phyloP scores from a whole-genome alignment of 1,140 invertebrate genomes.

The Drosophila nigrodunni region DNA sequence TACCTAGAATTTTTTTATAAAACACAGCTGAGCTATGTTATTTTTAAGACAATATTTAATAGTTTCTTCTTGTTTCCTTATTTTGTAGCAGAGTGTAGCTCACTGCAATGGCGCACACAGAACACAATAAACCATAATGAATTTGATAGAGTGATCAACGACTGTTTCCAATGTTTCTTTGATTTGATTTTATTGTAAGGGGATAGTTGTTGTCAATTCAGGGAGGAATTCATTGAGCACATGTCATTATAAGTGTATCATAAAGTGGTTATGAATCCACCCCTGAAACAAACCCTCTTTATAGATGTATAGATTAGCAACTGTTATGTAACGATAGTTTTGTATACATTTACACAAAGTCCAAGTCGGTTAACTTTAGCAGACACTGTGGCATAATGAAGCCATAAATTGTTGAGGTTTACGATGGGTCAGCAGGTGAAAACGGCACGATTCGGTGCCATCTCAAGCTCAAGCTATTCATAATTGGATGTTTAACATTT shows the following conservation, averaged over 20 bases:
- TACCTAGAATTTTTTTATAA: too few species aligned
- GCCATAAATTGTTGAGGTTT: slow-evolving; percentile 35
- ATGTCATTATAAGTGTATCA: slow-evolving; percentile 67
- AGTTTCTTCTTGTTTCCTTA: too few species aligned
- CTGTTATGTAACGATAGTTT: slow-evolving; percentile 39
- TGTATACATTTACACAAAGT: slow-evolving; percentile 6
- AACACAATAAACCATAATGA: slow-evolving; percentile 27
- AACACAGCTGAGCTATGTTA: too few species aligned
- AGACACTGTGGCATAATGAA: slow-evolving; percentile 29
- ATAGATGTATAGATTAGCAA: slow-evolving; percentile 46
- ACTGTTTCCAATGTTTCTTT: slow-evolving; percentile 12
- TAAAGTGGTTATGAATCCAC: slow-evolving; percentile 56
- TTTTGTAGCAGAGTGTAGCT: slow-evolving; percentile 5
- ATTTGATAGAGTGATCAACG: slow-evolving; percentile 62
- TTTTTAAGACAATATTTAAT: too few species aligned
- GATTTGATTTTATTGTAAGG: slow-evolving; percentile 18
- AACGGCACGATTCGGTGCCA: slow-evolving; percentile 36
- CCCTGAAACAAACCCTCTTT: slow-evolving; percentile 6
- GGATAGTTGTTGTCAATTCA: background rate
- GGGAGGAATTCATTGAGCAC: slow-evolving; percentile 35
- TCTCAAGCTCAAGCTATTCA: slow-evolving; percentile 19
- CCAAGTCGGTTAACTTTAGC: slow-evolving; percentile 16
- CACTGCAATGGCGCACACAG: slow-evolving; percentile 19
- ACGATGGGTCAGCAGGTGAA: slow-evolving; percentile 73
- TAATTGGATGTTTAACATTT: slow-evolving; percentile 65